phyloP scores from a whole-genome alignment of 2,113 vertebrate species.

The Podarcis muralis region DNA sequence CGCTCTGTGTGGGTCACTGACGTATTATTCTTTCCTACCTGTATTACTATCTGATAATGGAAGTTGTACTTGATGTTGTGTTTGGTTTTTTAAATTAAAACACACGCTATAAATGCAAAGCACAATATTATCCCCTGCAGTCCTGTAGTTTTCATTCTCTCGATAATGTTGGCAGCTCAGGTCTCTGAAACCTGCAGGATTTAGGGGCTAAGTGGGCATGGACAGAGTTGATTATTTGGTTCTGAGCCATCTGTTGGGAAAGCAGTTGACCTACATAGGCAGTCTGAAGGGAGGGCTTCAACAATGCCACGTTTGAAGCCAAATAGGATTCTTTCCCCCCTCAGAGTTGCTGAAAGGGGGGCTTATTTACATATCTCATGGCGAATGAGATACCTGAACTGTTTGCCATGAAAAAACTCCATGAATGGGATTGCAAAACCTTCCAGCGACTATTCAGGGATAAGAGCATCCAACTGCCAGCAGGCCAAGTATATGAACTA shows the following conservation, averaged over 20 bases:
- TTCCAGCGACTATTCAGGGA: not conserved
- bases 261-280: conserved; percentile 15
- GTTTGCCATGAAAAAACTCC: not conserved
- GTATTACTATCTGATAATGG: too few relatives aligned
- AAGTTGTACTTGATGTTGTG: too few relatives aligned
- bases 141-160: conserved; percentile 10
- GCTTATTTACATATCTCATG: too few relatives aligned
- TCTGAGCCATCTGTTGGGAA: not conserved
- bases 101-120: not conserved
- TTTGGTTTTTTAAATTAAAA: too few relatives aligned
- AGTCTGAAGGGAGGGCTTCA: not conserved
- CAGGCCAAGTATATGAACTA: not conserved
- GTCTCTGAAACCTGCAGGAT: too few relatives aligned
- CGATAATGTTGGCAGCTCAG: conserved; percentile 10
- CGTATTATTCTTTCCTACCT: too few relatives aligned
- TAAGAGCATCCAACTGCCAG: not conserved
- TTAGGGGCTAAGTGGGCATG: not conserved
- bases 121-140: not conserved
- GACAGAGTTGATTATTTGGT: not conserved
- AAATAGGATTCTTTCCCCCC: not conserved
- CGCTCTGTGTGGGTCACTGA: too few relatives aligned
- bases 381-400: not conserved
- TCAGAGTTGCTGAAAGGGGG: not conserved
- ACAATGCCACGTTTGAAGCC: not conserved
- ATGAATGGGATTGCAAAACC: not conserved